Conservation (phyloP, 1,140 invertebrate species). For the Drosophila paulistorum region DNA sequence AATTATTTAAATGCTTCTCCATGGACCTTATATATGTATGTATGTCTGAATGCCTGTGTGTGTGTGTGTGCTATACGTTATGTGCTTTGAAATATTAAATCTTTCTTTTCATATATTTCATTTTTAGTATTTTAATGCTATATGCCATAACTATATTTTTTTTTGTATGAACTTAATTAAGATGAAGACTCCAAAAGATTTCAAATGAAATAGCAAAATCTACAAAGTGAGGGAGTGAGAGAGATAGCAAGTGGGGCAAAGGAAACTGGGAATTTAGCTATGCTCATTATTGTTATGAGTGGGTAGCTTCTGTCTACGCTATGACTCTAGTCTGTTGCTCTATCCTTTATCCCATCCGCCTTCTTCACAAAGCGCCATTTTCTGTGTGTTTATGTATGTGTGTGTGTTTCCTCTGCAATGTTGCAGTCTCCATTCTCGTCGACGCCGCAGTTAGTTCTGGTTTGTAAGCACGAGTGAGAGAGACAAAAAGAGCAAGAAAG, state of each 20-base stretch:
- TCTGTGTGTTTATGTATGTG: neutral
- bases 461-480: conserved; percentile 15
- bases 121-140: neutral
- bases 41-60: no score
- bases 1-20: neutral
- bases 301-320: conserved; percentile 56
- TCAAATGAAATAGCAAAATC: neutral
- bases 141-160: neutral
- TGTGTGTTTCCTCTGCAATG: conserved; percentile 28
- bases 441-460: conserved; percentile 24
- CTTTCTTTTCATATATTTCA: neutral
- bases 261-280: conserved; percentile 33
- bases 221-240: neutral
- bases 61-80: neutral
- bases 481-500: neutral
- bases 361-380: conserved; percentile 22
- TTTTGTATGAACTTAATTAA: conserved; percentile 45
- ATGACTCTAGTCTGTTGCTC: conserved; percentile 53
- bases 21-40: neutral
- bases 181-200: neutral
- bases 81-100: neutral
- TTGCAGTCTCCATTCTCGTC: conserved; percentile 13
- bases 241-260: conserved; percentile 7
- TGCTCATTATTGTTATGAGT: conserved; percentile 65
- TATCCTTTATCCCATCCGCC: conserved; percentile 2